Conservation (phyloP, 1,140 invertebrate genomes). For the Sinella curviseta region DNA sequence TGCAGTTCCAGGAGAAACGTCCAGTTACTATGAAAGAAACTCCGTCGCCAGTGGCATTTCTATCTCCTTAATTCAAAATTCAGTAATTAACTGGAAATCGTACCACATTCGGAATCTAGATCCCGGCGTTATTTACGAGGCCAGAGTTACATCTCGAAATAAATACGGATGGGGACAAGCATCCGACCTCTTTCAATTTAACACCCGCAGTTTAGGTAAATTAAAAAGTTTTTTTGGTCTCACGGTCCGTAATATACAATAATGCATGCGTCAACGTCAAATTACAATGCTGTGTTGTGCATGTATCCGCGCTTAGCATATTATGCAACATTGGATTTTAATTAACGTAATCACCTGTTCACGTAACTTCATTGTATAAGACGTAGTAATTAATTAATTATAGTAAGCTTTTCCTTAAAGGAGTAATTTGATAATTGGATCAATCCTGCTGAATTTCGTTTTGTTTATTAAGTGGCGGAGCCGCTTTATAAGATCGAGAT, state of each 20-base stretch:
- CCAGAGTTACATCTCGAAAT: constrained; percentile 66
- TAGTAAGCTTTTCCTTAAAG: too few relatives aligned
- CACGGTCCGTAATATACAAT: neutral
- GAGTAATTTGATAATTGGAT: too few relatives aligned
- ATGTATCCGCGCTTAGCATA: neutral
- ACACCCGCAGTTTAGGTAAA: constrained; percentile 51
- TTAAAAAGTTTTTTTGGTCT: neutral
- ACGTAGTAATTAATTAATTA: neutral
- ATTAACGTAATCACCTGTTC: neutral
- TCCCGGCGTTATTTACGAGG: constrained; percentile 65
- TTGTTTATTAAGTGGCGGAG: too few relatives aligned
- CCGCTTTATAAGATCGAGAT: too few relatives aligned
- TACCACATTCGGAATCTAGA: constrained; percentile 62
- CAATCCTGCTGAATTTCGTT: too few relatives aligned
- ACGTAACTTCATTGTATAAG: neutral
- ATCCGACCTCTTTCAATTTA: constrained; percentile 51
- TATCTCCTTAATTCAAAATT: constrained; percentile 55
- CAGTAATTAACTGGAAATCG: constrained; percentile 60
- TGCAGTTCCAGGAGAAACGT: constrained; percentile 48
- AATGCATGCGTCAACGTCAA: neutral
- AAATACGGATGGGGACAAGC: constrained; percentile 62
- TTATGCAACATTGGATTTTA: neutral
- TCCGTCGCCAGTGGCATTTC: constrained; percentile 43
- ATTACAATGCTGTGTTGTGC: neutral
- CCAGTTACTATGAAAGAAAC: neutral